Conservation (phyloP, 2,113 vertebrate genomes). For the Brachypodius melanocephalos region DNA sequence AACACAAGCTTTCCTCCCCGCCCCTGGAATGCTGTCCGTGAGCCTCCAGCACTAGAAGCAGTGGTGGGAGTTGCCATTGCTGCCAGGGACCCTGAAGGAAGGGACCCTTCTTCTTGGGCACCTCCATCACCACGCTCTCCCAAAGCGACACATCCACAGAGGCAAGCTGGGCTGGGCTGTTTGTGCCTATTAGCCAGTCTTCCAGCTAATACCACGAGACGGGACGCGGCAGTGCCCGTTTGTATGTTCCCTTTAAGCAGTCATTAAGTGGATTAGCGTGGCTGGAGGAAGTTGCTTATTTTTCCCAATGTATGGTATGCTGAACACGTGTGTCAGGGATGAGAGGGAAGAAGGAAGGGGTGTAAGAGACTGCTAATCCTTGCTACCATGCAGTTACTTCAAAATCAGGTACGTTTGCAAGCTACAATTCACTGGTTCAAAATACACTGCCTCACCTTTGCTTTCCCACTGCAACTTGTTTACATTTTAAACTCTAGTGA, state of each 20-base stretch:
- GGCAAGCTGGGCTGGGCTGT: not conserved
- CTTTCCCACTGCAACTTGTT: conserved; percentile 77
- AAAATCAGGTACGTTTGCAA: conserved; percentile 60
- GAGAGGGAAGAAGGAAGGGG: conserved; percentile 66
- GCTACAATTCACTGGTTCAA: conserved; percentile 58
- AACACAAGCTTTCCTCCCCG: conserved; percentile 45
- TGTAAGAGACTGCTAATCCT: conserved; percentile 76
- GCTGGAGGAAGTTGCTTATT: conserved; percentile 8
- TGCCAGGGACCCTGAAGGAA: not conserved
- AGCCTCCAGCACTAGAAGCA: conserved; percentile 15
- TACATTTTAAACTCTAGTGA: conserved; percentile 50
- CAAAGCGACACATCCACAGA: not conserved
- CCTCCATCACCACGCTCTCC: not conserved
- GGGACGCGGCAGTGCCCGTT: conserved; percentile 31
- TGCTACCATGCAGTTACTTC: conserved; percentile 85
- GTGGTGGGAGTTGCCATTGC: not conserved
- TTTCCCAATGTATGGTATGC: conserved; percentile 64
- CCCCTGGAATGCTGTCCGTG: conserved; percentile 41
- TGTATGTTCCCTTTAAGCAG: conserved; percentile 82
- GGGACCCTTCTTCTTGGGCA: not conserved
- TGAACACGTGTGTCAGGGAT: conserved; percentile 64
- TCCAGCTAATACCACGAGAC: conserved; percentile 8
- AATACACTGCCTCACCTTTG: conserved; percentile 69
- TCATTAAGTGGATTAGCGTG: conserved; percentile 72
- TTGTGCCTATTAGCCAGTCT: conserved; percentile 40